Percentiles rank a stretch among this genome's conserved stretches.
These are phyloP conservation scores for Lontra canadensis DNA, from an alignment of 2,113 vertebrate species.

Conservation along the genomic window DNA sequence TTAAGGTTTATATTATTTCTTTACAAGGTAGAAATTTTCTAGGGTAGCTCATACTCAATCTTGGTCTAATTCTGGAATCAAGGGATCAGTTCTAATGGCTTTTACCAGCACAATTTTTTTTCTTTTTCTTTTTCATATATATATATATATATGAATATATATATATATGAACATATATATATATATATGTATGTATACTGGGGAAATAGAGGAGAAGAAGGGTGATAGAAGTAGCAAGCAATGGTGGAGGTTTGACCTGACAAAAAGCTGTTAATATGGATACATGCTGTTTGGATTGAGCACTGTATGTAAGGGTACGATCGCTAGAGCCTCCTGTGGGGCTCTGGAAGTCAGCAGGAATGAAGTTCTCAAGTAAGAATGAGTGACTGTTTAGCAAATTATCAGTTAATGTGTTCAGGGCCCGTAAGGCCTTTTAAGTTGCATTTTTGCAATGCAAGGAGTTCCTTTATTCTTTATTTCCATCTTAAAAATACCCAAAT, in stretches of 20 bases:
- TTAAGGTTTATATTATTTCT: background rate
- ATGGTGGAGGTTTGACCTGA: background rate
- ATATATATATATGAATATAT: no score
- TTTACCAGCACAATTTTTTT: no score
- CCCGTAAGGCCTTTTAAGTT: background rate
- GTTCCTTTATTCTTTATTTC: background rate
- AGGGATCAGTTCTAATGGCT: background rate
- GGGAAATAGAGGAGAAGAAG: background rate
- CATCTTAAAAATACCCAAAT: background rate
- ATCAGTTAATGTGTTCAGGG: background rate
- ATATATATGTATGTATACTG: no score
- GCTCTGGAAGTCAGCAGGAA: background rate
- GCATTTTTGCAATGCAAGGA: background rate
- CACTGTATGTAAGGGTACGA: background rate
- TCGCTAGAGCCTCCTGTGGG: background rate
- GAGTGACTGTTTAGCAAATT: background rate
- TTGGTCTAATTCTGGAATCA: background rate
- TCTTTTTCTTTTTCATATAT: no score
- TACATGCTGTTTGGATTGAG: background rate
- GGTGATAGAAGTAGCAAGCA: background rate
- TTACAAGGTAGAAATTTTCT: background rate
- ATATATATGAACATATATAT: no score
- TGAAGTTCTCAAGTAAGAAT: background rate
- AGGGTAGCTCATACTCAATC: background rate
- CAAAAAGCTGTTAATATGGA: background rate